Percentiles rank a stretch among this genome's conserved stretches.
phyloP scores from a whole-genome alignment of 2,797 vertebrate species.

The Gymnothorax reevesii region DNA sequence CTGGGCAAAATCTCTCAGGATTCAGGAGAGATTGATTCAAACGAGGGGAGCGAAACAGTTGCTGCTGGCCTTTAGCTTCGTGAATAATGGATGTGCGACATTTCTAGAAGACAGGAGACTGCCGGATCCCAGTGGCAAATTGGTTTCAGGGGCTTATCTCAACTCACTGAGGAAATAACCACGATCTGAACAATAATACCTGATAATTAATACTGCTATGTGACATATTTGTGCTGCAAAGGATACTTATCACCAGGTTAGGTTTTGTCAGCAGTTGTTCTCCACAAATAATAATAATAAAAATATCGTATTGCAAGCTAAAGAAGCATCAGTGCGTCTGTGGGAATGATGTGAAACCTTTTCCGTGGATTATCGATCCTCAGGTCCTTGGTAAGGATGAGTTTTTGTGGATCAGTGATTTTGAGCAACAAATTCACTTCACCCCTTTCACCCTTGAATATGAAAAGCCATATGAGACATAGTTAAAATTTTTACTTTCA shows the following conservation, averaged over 20 bases:
- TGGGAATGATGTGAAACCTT: conserved; percentile 36
- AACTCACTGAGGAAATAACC: not conserved
- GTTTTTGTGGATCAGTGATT: conserved; percentile 26
- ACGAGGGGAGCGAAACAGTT: conserved; percentile 23
- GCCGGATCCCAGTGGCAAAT: conserved; percentile 18
- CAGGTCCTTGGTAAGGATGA: conserved; percentile 24
- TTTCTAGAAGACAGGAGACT: conserved; percentile 11
- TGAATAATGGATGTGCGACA: conserved; percentile 56
- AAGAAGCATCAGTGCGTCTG: too few species aligned
- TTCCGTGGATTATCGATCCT: conserved; percentile 32
- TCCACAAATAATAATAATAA: too few species aligned
- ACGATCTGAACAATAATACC: conserved; percentile 2
- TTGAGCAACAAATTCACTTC: conserved; percentile 34
- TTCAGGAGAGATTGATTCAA: conserved; percentile 29
- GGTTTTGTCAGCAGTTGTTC: too few species aligned
- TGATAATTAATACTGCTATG: not conserved
- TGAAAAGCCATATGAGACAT: conserved; percentile 14
- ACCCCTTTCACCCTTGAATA: conserved; percentile 40
- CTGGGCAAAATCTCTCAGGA: conserved; percentile 21
- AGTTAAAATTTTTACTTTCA: too few species aligned
- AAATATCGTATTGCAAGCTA: too few species aligned
- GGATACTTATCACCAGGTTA: not conserved
- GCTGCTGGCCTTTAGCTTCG: conserved; percentile 51
- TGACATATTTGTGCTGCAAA: not conserved
- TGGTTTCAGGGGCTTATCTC: not conserved